A percentile compares a stretch with the other conserved stretches of the same genome.
Evolutionary conservation across 2,888 invertebrate species (phyloP).

Genomic region (Allolobophora icterica): DNA sequence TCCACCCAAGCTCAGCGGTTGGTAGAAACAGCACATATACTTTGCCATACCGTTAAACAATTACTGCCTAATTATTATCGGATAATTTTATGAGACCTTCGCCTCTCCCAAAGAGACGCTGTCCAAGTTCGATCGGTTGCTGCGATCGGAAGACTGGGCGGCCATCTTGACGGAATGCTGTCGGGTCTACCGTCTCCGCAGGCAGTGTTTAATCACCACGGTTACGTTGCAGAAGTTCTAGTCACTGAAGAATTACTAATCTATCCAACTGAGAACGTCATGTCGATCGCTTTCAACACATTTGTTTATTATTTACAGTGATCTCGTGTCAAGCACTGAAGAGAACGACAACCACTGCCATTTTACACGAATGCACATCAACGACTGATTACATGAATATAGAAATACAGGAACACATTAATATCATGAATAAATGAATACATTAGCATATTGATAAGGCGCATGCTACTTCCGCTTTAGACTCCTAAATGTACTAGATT

Average conservation of each 20-base stretch:
- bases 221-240: not conserved
- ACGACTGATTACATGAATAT: not conserved
- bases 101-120: not conserved
- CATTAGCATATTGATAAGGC: not conserved
- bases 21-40: not conserved
- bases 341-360: not conserved
- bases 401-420: not conserved
- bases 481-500: too few species aligned
- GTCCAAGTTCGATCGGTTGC: not conserved
- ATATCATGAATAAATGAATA: not conserved
- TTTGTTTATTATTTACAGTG: not conserved
- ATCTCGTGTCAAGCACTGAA: not conserved
- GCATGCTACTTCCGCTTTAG: not conserved
- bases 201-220: not conserved
- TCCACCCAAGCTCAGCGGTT: not conserved
- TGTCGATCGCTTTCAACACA: not conserved
- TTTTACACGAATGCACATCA: not conserved
- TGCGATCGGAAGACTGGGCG: slow-evolving; percentile 11
- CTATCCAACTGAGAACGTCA: not conserved
- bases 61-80: not conserved
- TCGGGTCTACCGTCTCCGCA: not conserved
- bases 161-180: not conserved
- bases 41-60: not conserved
- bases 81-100: not conserved
- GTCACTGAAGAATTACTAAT: not conserved